A percentile compares a stretch with the other conserved stretches of the same genome.
phyloP scores from a whole-genome alignment of 2,888 invertebrate species.

The Drosophila colorata region DNA sequence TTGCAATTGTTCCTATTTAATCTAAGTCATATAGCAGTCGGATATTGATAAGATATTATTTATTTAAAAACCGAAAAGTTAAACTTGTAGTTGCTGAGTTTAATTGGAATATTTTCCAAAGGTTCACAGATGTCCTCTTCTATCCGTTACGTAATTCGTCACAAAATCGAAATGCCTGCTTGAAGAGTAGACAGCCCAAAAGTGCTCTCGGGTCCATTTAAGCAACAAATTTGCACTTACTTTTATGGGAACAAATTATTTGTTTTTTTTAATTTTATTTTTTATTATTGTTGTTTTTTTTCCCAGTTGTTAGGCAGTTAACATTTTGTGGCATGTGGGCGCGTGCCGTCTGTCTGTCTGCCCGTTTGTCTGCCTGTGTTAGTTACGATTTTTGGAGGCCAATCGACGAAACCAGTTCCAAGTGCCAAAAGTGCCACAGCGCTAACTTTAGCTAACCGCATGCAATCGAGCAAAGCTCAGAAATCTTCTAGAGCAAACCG shows the following conservation, averaged over 20 bases:
- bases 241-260: constrained; percentile 12
- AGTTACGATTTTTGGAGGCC: constrained; percentile 17
- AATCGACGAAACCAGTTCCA: constrained; percentile 61
- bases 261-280: constrained; percentile 9
- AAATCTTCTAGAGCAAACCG: constrained; percentile 50
- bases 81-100: too few relatives aligned
- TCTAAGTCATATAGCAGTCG: too few relatives aligned
- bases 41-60: too few relatives aligned
- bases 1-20: too few relatives aligned
- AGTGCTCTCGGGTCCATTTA: background rate
- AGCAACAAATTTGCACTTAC: background rate
- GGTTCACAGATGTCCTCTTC: too few relatives aligned
- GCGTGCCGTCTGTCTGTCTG: constrained; percentile 42
- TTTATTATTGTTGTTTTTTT: background rate
- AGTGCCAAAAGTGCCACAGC: constrained; percentile 56
- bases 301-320: background rate
- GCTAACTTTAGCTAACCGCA: constrained; percentile 58
- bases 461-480: constrained; percentile 53
- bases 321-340: constrained; percentile 48
- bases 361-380: constrained; percentile 25
- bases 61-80: too few relatives aligned
- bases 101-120: too few relatives aligned
- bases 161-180: background rate
- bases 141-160: background rate
- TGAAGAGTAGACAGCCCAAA: background rate